phyloP scores from a whole-genome alignment of 2,113 vertebrate species.

The Xyliphius kryptos region DNA sequence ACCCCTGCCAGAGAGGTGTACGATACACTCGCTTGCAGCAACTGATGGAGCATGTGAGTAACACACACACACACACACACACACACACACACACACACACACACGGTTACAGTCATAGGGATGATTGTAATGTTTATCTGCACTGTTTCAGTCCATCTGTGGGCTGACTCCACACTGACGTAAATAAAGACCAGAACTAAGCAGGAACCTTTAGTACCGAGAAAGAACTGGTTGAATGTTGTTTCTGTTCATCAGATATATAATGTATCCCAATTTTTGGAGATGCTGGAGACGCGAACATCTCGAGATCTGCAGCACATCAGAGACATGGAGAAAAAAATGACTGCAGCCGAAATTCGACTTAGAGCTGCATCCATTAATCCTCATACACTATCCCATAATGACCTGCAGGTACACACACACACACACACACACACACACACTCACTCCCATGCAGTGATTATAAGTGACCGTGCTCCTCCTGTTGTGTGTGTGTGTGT shows the following conservation, averaged over 20 bases:
- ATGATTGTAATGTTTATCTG: no score
- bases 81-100: no score
- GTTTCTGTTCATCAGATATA: constrained; percentile 71
- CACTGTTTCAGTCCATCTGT: no score
- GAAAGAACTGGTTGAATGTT: neutral
- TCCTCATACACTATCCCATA: constrained; percentile 64
- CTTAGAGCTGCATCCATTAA: constrained; percentile 81
- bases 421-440: constrained; percentile 17
- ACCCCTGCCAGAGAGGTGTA: constrained; percentile 86
- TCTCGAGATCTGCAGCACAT: constrained; percentile 93
- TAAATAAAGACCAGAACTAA: no score
- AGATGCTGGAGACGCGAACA: constrained; percentile 85
- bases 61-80: neutral
- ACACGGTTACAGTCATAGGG: no score
- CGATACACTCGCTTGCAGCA: constrained; percentile 83
- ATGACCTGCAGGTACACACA: constrained; percentile 77
- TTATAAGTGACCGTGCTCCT: no score
- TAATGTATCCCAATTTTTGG: constrained; percentile 93
- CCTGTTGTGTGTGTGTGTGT: constrained; percentile 12
- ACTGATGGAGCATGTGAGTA: constrained; percentile 82
- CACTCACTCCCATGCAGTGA: neutral
- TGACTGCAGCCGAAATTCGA: constrained; percentile 83
- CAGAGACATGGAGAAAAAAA: constrained; percentile 85
- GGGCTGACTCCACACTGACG: no score
- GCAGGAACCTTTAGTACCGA: neutral